A percentile compares a stretch with the other conserved stretches of the same genome.
phyloP scores from a whole-genome alignment of 2,797 vertebrate genomes.

The Neopelma chrysocephalum region DNA sequence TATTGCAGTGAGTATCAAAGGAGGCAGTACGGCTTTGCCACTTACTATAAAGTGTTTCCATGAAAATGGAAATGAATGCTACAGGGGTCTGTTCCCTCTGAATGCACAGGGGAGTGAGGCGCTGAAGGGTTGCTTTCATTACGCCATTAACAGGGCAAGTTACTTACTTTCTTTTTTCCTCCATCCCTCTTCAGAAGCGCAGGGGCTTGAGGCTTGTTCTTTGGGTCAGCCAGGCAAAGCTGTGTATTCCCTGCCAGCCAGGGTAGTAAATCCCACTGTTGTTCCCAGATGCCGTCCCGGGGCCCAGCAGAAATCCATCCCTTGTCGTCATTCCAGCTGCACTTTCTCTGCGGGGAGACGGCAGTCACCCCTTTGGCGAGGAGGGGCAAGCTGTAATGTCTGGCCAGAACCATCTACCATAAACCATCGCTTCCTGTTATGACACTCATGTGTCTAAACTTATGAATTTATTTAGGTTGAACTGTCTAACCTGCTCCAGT shows the following conservation, averaged over 20 bases:
- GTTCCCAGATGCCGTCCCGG: not conserved
- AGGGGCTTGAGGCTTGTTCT: not conserved
- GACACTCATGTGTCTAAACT: constrained; percentile 43
- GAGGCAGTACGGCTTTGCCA: constrained; percentile 6
- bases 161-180: not conserved
- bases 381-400: constrained; percentile 32
- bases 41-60: constrained; percentile 4
- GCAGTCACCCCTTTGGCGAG: not conserved
- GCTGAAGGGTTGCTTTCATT: constrained; percentile 39
- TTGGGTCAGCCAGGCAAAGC: not conserved
- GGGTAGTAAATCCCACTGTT: not conserved
- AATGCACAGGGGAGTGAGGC: not conserved
- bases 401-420: constrained; percentile 47
- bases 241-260: not conserved
- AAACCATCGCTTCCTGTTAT: constrained; percentile 56
- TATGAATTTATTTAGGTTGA: constrained; percentile 41
- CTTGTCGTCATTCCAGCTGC: constrained; percentile 1
- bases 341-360: constrained; percentile 8
- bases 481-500: constrained; percentile 7
- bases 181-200: not conserved
- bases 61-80: constrained; percentile 39
- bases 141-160: constrained; percentile 11
- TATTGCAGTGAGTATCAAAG: not conserved
- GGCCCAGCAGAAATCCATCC: constrained; percentile 21
- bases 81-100: not conserved